A percentile compares a stretch with the other conserved stretches of the same genome.
These are phyloP conservation scores for Megamerina dolium DNA, from an alignment of 2,888 invertebrate species.

Conservation along the genomic window DNA sequence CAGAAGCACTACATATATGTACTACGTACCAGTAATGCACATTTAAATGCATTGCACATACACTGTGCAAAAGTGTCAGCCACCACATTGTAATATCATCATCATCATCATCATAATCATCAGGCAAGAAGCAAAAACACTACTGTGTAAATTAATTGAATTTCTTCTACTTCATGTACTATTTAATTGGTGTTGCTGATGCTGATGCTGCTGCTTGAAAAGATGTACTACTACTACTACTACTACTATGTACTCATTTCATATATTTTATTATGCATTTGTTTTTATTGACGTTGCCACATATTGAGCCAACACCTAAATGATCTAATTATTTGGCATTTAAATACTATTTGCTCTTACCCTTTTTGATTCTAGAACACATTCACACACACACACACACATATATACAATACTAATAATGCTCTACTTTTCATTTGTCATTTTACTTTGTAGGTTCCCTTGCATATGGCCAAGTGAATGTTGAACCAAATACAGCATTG, in stretches of 20 bases:
- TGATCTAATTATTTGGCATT: slow-evolving; percentile 4
- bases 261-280: too few relatives aligned
- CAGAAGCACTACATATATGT: too few relatives aligned
- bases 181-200: not conserved
- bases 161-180: not conserved
- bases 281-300: too few relatives aligned
- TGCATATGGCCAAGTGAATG: slow-evolving; percentile 38
- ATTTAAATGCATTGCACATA: slow-evolving; percentile 1
- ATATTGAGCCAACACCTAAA: too few relatives aligned
- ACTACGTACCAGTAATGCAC: too few relatives aligned
- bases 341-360: not conserved
- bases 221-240: too few relatives aligned
- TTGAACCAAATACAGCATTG: slow-evolving; percentile 42
- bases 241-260: too few relatives aligned
- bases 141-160: slow-evolving; percentile 7
- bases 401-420: slow-evolving; percentile 1
- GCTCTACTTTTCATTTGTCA: slow-evolving; percentile 9
- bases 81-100: too few relatives aligned
- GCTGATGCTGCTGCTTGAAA: slow-evolving; percentile 1
- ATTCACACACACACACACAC: not conserved
- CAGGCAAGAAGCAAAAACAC: not conserved
- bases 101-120: too few relatives aligned
- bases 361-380: not conserved
- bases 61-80: too few relatives aligned
- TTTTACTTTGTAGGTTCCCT: slow-evolving; percentile 34